Evolutionary conservation across 1,140 invertebrate species (phyloP).

Genomic region (Leptinotarsa texana): DNA sequence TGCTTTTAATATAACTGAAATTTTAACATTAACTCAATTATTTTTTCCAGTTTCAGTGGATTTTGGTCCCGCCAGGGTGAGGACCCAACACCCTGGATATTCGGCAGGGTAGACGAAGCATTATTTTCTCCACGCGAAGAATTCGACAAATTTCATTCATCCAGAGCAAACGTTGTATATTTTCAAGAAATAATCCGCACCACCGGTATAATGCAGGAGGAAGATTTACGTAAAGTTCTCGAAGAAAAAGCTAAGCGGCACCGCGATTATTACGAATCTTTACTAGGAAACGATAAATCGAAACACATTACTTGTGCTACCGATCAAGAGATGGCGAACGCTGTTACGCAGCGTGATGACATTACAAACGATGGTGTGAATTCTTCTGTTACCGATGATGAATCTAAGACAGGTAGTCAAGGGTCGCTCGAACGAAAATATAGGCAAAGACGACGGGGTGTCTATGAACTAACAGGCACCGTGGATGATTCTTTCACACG

Average conservation of each 20-base stretch:
- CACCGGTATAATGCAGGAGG: constrained; percentile 13
- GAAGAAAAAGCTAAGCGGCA: constrained; percentile 41
- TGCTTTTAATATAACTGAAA: background rate
- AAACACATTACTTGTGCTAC: background rate
- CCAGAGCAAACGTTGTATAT: background rate
- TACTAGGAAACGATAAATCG: constrained; percentile 28
- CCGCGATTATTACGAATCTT: constrained; percentile 38
- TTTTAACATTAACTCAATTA: background rate
- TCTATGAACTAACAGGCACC: constrained; percentile 36
- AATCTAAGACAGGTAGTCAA: constrained; percentile 17
- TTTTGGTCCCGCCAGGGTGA: constrained; percentile 43
- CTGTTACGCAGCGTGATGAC: background rate
- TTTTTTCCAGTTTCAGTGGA: constrained; percentile 45
- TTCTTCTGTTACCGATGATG: constrained; percentile 11
- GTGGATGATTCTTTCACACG: constrained; percentile 27
- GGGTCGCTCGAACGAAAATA: constrained; percentile 18
- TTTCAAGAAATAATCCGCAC: background rate
- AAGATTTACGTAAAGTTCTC: constrained; percentile 39
- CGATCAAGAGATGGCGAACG: constrained; percentile 36
- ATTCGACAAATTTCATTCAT: background rate
- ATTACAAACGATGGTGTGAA: background rate
- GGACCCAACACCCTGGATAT: constrained; percentile 37
- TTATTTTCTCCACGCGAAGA: constrained; percentile 21
- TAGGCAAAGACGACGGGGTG: constrained; percentile 45
- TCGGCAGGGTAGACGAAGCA: constrained; percentile 24